A percentile compares a stretch with the other conserved stretches of the same genome.
These are phyloP conservation scores for Euura lappo DNA, from an alignment of 1,140 invertebrate genomes.

Conservation along the genomic window DNA sequence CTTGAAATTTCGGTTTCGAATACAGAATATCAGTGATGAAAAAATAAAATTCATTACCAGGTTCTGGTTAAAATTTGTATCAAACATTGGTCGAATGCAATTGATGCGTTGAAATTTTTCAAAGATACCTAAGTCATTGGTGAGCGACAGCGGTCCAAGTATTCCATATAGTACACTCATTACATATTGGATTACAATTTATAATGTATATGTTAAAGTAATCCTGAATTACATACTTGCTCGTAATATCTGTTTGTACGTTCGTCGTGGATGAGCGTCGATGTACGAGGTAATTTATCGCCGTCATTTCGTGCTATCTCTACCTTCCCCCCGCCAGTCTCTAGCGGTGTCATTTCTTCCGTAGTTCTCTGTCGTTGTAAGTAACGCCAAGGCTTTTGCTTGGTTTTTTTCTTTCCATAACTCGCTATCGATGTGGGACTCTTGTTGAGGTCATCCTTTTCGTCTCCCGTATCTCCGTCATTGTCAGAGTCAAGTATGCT, in stretches of 20 bases:
- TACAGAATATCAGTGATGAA: too few relatives aligned
- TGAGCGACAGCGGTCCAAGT: too few relatives aligned
- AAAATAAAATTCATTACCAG: too few relatives aligned
- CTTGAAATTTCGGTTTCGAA: too few relatives aligned
- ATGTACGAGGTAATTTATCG: neutral
- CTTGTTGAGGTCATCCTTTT: conserved; percentile 61
- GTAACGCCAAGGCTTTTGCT: conserved; percentile 53
- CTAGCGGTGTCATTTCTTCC: conserved; percentile 53
- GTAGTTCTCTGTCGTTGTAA: conserved; percentile 54
- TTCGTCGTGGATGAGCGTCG: neutral
- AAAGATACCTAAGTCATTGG: too few relatives aligned
- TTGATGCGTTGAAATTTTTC: too few relatives aligned
- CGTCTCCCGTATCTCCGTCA: conserved; percentile 64
- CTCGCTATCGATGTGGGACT: conserved; percentile 67
- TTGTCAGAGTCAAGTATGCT: conserved; percentile 80
- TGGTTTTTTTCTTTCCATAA: conserved; percentile 48
- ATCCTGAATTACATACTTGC: neutral
- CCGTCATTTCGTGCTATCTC: neutral
- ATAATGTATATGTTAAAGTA: too few relatives aligned
- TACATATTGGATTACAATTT: too few relatives aligned
- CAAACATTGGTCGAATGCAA: too few relatives aligned
- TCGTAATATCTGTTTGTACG: neutral
- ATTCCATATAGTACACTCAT: too few relatives aligned
- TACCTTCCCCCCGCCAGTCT: conserved; percentile 23
- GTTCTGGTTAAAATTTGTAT: too few relatives aligned